Conservation (phyloP, 2,113 vertebrate species). For the Chlorocebus sabaeus region DNA sequence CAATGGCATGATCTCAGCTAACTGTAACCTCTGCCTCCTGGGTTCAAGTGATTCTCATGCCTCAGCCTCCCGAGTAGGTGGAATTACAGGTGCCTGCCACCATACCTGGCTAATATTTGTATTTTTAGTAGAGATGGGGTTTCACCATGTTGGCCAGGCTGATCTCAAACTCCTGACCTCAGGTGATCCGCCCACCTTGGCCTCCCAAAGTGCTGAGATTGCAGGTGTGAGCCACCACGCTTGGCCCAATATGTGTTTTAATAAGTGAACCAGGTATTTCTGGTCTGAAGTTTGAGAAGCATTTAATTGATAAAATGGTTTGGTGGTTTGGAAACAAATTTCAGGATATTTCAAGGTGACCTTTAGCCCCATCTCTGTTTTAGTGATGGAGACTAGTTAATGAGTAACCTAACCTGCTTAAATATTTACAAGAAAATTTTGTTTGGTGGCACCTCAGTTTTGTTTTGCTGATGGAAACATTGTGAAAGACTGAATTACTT, state of each 20-base stretch:
- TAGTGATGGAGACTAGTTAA: neutral
- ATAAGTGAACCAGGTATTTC: neutral
- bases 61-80: no score
- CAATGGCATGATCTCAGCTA: no score
- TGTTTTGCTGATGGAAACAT: slow-evolving; percentile 31
- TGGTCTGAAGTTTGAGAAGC: slow-evolving; percentile 26
- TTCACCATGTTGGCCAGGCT: no score
- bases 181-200: no score
- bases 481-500: slow-evolving; percentile 31
- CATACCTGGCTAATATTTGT: no score
- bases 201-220: no score
- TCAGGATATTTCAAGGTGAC: neutral
- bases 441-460: slow-evolving; percentile 19
- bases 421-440: slow-evolving; percentile 52
- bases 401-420: slow-evolving; percentile 41
- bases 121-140: no score
- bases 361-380: slow-evolving; percentile 11
- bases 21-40: no score
- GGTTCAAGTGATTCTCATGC: no score
- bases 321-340: slow-evolving; percentile 37
- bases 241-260: neutral
- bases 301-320: slow-evolving; percentile 34
- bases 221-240: no score
- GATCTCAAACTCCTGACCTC: no score
- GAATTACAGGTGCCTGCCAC: no score